Percentiles rank a stretch among this genome's conserved stretches.
These are phyloP conservation scores for Notarius quadriscutis DNA, from an alignment of 2,113 vertebrate species.

Conservation along the genomic window DNA sequence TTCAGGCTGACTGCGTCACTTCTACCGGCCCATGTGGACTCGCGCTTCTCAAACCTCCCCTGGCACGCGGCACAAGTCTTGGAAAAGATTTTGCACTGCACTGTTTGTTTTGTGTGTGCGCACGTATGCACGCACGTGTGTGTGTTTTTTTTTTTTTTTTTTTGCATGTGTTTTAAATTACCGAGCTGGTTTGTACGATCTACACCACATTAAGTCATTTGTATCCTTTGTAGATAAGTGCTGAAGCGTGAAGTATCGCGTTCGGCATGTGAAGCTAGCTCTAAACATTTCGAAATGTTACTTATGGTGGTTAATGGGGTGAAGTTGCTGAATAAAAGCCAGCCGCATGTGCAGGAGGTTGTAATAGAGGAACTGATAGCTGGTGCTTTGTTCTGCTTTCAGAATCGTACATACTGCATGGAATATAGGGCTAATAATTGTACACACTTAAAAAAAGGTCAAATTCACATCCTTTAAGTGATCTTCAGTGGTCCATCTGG, in stretches of 20 bases:
- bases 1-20: slow-evolving; percentile 65
- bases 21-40: slow-evolving; percentile 45
- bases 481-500: background rate
- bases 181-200: slow-evolving; percentile 83
- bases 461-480: background rate
- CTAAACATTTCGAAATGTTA: slow-evolving; percentile 30
- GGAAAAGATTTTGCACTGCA: slow-evolving; percentile 26
- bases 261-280: slow-evolving; percentile 6
- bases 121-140: background rate
- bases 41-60: background rate
- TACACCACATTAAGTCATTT: slow-evolving; percentile 91
- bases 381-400: background rate
- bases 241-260: slow-evolving; percentile 38
- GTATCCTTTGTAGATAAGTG: slow-evolving; percentile 88
- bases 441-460: background rate
- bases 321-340: slow-evolving; percentile 25
- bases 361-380: slow-evolving; percentile 28
- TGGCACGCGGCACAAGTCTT: background rate
- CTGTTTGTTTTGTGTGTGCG: slow-evolving; percentile 55
- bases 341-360: slow-evolving; percentile 20
- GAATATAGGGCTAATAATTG: background rate
- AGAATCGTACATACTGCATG: background rate
- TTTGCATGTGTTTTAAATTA: slow-evolving; percentile 83
- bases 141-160: slow-evolving; percentile 45
- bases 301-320: slow-evolving; percentile 32